These are phyloP conservation scores for Cotesia glomerata DNA, from an alignment of 1,140 invertebrate species.

Conservation along the genomic window DNA sequence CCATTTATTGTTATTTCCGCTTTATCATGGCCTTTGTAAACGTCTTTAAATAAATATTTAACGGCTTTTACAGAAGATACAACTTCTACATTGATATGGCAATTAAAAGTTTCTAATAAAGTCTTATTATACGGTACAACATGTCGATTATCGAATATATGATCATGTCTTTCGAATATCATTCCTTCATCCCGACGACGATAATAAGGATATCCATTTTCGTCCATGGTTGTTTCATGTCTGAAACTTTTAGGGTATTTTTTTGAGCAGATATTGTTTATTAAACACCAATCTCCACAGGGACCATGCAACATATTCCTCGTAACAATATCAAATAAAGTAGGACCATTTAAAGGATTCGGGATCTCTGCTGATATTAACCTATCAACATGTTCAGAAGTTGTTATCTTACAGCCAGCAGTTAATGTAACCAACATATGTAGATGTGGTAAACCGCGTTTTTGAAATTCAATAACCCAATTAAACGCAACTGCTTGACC, in stretches of 20 bases:
- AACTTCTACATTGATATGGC: slow-evolving; percentile 27
- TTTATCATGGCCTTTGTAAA: slow-evolving; percentile 20
- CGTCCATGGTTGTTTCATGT: slow-evolving; percentile 11
- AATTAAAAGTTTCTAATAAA: slow-evolving; percentile 19
- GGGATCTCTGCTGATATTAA: slow-evolving; percentile 34
- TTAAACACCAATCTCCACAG: slow-evolving; percentile 42
- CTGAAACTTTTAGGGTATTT: slow-evolving; percentile 38
- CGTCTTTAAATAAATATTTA: slow-evolving; percentile 24
- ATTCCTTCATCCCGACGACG: slow-evolving; percentile 2
- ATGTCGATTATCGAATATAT: slow-evolving; percentile 13
- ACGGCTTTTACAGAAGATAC: slow-evolving; percentile 13
- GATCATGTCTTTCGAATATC: neutral
- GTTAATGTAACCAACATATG: slow-evolving; percentile 33
- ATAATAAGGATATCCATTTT: slow-evolving; percentile 15
- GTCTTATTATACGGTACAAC: slow-evolving; percentile 20
- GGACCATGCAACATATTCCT: slow-evolving; percentile 44
- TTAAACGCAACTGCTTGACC: neutral
- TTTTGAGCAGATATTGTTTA: slow-evolving; percentile 37
- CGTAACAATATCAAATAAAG: slow-evolving; percentile 15
- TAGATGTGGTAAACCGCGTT: slow-evolving; percentile 19
- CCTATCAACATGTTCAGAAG: slow-evolving; percentile 19
- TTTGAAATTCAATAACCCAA: slow-evolving; percentile 11
- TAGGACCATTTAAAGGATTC: slow-evolving; percentile 7
- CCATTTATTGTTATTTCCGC: neutral
- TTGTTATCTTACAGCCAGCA: slow-evolving; percentile 22